Percentiles rank a stretch among this genome's conserved stretches.
phyloP scores from a whole-genome alignment of 2,113 vertebrate species.

The Syngnathus scovelli region DNA sequence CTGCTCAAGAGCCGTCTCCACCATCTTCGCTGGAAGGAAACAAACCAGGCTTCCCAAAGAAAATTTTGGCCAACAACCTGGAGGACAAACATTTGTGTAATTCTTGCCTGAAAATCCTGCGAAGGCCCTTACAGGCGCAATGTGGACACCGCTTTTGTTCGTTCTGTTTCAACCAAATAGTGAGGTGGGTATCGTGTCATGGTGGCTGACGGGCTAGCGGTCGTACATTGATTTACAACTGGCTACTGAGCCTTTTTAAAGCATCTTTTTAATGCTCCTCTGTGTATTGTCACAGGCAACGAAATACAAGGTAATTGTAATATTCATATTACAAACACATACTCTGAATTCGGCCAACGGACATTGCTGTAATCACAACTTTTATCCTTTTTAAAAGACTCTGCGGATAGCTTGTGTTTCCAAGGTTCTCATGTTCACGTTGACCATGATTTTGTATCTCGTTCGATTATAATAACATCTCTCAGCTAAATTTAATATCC shows the following conservation, averaged over 20 bases:
- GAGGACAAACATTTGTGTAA: conserved; percentile 94
- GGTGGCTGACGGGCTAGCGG: conserved; percentile 33
- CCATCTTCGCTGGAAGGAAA: conserved; percentile 84
- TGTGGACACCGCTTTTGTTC: conserved; percentile 96
- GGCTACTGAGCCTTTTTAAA: conserved; percentile 1
- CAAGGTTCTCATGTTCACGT: not conserved
- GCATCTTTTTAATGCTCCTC: not conserved
- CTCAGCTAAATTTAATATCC: too few species aligned
- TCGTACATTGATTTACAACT: not conserved
- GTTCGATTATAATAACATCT: not conserved
- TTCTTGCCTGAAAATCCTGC: conserved; percentile 83
- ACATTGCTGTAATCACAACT: not conserved
- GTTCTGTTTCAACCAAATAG: conserved; percentile 82
- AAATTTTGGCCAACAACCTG: conserved; percentile 82
- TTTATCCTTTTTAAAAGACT: not conserved
- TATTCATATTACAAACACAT: not conserved
- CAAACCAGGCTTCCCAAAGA: conserved; percentile 88
- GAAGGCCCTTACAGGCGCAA: conserved; percentile 87
- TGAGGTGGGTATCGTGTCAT: conserved; percentile 76
- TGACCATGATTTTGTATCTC: not conserved
- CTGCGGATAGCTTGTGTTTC: conserved; percentile 1
- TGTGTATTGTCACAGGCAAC: not conserved
- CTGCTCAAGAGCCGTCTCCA: conserved; percentile 80
- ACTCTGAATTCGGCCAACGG: not conserved
- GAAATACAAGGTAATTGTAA: not conserved